These are phyloP conservation scores for Agrilus planipennis DNA, from an alignment of 1,140 invertebrate species.

Conservation along the genomic window DNA sequence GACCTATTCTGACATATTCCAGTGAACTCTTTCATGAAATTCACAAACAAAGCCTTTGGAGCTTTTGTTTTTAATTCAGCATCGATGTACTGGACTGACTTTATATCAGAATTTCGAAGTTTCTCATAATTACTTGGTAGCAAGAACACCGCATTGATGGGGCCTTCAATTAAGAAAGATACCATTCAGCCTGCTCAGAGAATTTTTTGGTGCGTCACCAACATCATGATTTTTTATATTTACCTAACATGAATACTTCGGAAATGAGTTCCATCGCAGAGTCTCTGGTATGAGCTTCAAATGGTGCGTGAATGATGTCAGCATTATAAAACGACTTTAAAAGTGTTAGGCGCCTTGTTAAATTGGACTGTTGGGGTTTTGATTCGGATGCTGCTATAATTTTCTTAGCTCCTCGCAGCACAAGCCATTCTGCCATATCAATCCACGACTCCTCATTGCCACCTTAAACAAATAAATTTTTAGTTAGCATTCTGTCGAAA, in stretches of 20 bases:
- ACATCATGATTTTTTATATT: no score
- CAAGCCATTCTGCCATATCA: slow-evolving; percentile 77
- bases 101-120: slow-evolving; percentile 18
- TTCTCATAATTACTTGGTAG: slow-evolving; percentile 16
- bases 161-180: no score
- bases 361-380: slow-evolving; percentile 19
- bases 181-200: no score
- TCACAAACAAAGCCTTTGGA: slow-evolving; percentile 27
- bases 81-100: slow-evolving; percentile 27
- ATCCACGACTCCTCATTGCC: slow-evolving; percentile 81
- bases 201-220: no score
- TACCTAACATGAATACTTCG: slow-evolving; percentile 22
- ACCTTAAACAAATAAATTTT: no score
- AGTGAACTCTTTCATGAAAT: slow-evolving; percentile 20
- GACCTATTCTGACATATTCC: slow-evolving; percentile 20
- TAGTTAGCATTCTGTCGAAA: no score
- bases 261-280: slow-evolving; percentile 24
- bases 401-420: slow-evolving; percentile 64
- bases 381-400: slow-evolving; percentile 41
- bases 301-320: slow-evolving; percentile 19
- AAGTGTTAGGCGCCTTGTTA: slow-evolving; percentile 21
- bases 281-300: slow-evolving; percentile 22
- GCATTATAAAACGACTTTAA: slow-evolving; percentile 20
- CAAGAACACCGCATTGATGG: slow-evolving; percentile 24
- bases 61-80: slow-evolving; percentile 21